A percentile compares a stretch with the other conserved stretches of the same genome.
These are phyloP conservation scores for Apis mellifera DNA, from an alignment of 1,140 invertebrate genomes.

Conservation along the genomic window Amel_HAv3.1 CM009938.2:5199001-5199500, in stretches of 20 bases:
- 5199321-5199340: conserved; percentile 25
- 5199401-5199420: background rate
- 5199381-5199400: background rate
- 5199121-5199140: background rate
- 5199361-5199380: background rate
- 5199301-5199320: background rate
- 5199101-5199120: background rate
- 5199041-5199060: conserved; percentile 10
- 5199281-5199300: background rate
- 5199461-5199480: too few species aligned
- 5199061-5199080: background rate
- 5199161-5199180: background rate
- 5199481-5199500: too few species aligned
- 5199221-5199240: conserved; percentile 4
- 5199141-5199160: background rate
- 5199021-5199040: conserved; percentile 24
- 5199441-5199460: too few species aligned
- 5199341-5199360: background rate
- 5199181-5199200: background rate
- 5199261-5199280: background rate
- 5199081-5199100: conserved; percentile 45
- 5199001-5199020: conserved; percentile 26
- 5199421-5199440: background rate
- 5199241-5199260: background rate
- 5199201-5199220: conserved; percentile 1